phyloP scores from a whole-genome alignment of 2,797 vertebrate genomes.

The Hafferia zeledoni region DNA sequence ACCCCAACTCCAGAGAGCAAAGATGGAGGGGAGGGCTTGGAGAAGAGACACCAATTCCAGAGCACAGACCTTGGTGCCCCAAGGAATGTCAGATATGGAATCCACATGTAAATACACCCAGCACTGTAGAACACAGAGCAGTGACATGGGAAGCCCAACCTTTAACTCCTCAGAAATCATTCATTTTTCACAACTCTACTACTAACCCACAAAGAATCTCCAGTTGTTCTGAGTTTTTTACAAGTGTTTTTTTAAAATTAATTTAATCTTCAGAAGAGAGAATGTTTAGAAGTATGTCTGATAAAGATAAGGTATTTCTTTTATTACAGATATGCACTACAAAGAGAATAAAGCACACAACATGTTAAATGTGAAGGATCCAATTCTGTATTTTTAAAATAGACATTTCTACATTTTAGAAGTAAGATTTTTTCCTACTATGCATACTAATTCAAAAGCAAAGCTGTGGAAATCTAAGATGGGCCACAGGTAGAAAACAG shows the following conservation, averaged over 20 bases:
- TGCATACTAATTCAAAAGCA: neutral
- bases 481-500: neutral
- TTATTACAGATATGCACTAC: neutral
- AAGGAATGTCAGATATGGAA: neutral
- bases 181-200: neutral
- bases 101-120: neutral
- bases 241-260: neutral
- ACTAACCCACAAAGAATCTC: neutral
- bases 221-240: neutral
- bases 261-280: neutral
- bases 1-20: neutral
- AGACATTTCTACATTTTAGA: neutral
- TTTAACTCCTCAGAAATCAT: neutral
- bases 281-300: neutral
- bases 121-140: neutral
- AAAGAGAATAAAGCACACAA: neutral
- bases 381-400: neutral
- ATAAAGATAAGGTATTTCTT: neutral
- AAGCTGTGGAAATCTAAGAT: neutral
- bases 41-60: neutral
- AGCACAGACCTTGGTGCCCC: neutral
- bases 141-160: neutral
- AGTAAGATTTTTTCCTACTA: neutral
- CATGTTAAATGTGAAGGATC: neutral
- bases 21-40: fast-evolving